phyloP scores from a whole-genome alignment of 1,140 invertebrate genomes.

The Drosophila saltans region DNA sequence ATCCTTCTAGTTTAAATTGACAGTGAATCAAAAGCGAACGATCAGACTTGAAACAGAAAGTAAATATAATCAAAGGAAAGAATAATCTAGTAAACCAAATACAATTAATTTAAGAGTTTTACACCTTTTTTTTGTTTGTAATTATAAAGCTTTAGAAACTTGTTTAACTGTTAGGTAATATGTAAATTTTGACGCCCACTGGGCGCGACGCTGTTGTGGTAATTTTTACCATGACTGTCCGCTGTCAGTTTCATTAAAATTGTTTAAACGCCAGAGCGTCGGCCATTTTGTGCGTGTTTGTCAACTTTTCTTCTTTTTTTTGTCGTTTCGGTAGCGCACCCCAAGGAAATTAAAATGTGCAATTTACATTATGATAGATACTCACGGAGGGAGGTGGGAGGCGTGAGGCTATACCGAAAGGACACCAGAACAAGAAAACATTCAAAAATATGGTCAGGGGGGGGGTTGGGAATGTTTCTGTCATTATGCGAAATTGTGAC shows the following conservation, averaged over 20 bases:
- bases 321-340: slow-evolving; percentile 39
- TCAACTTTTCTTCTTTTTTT: slow-evolving; percentile 30
- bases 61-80: too few species aligned
- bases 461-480: background rate
- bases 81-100: too few species aligned
- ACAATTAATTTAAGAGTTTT: too few species aligned
- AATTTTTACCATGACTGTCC: slow-evolving; percentile 9
- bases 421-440: background rate
- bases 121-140: too few species aligned
- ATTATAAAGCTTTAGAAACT: too few species aligned
- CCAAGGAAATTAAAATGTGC: slow-evolving; percentile 77
- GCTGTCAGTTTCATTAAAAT: slow-evolving; percentile 73
- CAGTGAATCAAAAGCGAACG: too few species aligned
- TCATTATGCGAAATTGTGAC: slow-evolving; percentile 12
- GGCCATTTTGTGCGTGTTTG: slow-evolving; percentile 59
- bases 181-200: slow-evolving; percentile 3
- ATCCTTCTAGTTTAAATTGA: too few species aligned
- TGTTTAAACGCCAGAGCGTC: slow-evolving; percentile 55
- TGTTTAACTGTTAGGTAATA: background rate
- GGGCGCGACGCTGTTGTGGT: slow-evolving; percentile 23
- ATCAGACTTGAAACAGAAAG: too few species aligned
- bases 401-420: background rate
- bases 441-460: background rate
- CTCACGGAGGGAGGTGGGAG: background rate
- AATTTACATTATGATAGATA: slow-evolving; percentile 62